Conservation (phyloP, 2,888 invertebrate species). For the Agrypnus murinus region DNA sequence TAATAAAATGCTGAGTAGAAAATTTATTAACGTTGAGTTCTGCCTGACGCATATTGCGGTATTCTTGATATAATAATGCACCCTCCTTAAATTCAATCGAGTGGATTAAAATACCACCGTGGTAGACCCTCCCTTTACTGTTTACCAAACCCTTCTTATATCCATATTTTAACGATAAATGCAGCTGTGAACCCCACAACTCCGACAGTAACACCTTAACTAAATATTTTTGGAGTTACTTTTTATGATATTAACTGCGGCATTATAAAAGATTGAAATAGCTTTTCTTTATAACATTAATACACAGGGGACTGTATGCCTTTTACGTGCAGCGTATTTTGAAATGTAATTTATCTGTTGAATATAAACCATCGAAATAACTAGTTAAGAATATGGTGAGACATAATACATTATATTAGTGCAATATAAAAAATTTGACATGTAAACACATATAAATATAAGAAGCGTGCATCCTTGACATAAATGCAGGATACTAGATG, state of each 20-base stretch:
- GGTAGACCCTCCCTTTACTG: constrained; percentile 55
- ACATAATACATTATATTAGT: too few relatives aligned
- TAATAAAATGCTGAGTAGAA: constrained; percentile 21
- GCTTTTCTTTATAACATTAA: too few relatives aligned
- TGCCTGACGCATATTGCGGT: constrained; percentile 45
- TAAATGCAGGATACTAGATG: too few relatives aligned
- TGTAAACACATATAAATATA: too few relatives aligned
- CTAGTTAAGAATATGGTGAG: too few relatives aligned
- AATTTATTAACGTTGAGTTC: constrained; percentile 40
- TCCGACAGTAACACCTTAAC: constrained; percentile 43
- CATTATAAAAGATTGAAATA: too few relatives aligned
- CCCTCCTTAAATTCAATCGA: constrained; percentile 57
- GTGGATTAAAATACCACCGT: constrained; percentile 59
- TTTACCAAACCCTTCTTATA: constrained; percentile 58
- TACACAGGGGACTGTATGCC: too few relatives aligned
- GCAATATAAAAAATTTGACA: too few relatives aligned
- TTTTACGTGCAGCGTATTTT: too few relatives aligned
- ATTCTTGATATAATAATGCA: constrained; percentile 54
- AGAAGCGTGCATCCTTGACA: too few relatives aligned
- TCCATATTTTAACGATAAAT: constrained; percentile 53
- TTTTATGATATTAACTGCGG: background rate
- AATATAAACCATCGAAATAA: too few relatives aligned
- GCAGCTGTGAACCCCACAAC: constrained; percentile 52
- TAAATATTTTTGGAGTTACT: constrained; percentile 31
- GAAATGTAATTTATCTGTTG: too few relatives aligned